Evolutionary conservation across 2,888 invertebrate species (phyloP).

Genomic region (Ganaspis brasiliensis): DNA sequence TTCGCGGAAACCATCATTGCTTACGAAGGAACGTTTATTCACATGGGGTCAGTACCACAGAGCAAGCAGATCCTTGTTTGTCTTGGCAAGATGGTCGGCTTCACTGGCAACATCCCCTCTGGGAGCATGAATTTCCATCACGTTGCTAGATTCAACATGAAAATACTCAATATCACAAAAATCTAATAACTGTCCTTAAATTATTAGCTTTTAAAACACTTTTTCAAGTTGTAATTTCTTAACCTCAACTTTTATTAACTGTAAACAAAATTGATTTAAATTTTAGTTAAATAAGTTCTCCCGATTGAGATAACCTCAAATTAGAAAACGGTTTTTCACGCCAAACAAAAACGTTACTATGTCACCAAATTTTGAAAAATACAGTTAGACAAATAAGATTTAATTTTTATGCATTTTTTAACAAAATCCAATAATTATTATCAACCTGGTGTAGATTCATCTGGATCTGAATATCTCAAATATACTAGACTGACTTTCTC

Average conservation of each 20-base stretch:
- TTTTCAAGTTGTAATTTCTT: background rate
- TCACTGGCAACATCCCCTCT: constrained; percentile 17
- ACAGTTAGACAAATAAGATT: no score
- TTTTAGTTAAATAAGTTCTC: no score
- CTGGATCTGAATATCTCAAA: no score
- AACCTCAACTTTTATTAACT: background rate
- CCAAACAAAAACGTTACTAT: no score
- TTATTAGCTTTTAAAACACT: background rate
- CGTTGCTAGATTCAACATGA: constrained; percentile 21
- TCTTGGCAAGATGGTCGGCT: constrained; percentile 41
- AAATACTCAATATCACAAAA: background rate
- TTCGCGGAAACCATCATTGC: constrained; percentile 24
- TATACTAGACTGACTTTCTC: no score
- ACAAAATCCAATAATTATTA: no score
- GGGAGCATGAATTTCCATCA: constrained; percentile 1
- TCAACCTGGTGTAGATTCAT: no score
- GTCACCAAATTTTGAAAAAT: no score
- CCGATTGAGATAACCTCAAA: no score
- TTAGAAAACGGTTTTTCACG: no score
- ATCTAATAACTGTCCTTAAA: background rate
- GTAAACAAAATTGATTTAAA: background rate
- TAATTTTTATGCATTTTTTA: no score
- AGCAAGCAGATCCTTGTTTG: constrained; percentile 36
- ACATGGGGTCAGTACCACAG: constrained; percentile 41
- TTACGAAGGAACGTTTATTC: constrained; percentile 33